phyloP scores from a whole-genome alignment of 2,113 vertebrate species.

The Parus major region DNA sequence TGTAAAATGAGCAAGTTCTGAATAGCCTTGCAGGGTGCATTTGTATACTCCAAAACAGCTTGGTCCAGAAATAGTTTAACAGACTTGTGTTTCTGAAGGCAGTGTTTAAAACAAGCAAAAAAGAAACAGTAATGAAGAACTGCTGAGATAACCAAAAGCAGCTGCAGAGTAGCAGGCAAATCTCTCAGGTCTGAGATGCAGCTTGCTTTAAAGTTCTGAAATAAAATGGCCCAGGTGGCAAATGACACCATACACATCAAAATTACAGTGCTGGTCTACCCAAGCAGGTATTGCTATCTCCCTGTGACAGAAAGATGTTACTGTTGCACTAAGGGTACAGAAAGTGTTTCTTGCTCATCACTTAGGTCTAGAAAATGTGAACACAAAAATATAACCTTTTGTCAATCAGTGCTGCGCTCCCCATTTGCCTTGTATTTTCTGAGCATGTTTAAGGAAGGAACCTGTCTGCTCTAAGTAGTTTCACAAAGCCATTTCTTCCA shows the following conservation, averaged over 20 bases:
- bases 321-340: neutral
- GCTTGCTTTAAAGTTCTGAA: neutral
- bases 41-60: neutral
- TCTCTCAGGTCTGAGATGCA: neutral
- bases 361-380: neutral
- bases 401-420: neutral
- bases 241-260: neutral
- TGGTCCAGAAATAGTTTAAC: neutral
- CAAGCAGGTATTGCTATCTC: neutral
- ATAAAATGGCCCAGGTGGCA: neutral
- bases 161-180: neutral
- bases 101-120: neutral
- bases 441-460: neutral
- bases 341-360: neutral
- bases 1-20: neutral
- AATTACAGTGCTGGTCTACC: neutral
- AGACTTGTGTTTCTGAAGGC: neutral
- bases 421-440: accelerated
- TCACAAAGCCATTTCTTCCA: neutral
- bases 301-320: neutral
- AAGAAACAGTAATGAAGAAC: neutral
- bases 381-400: neutral
- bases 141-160: neutral
- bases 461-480: neutral
- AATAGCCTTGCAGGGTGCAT: neutral